Percentiles rank a stretch among this genome's conserved stretches.
phyloP scores from a whole-genome alignment of 2,888 invertebrate species.

The Rapana venosa region DNA sequence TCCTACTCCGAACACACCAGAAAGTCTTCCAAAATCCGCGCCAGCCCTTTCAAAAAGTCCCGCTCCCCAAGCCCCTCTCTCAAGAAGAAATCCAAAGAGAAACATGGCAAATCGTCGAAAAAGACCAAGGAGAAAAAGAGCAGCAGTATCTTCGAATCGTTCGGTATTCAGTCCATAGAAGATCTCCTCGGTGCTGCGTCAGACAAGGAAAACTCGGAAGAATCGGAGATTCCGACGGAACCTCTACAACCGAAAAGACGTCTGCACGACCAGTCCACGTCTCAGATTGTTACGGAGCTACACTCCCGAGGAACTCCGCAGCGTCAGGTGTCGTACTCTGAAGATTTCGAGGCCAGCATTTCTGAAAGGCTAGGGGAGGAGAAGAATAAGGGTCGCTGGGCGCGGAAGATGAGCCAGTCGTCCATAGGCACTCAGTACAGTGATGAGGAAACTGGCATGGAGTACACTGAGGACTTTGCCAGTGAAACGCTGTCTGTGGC shows the following conservation, averaged over 20 bases:
- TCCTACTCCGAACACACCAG: constrained; percentile 18
- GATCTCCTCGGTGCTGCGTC: constrained; percentile 64
- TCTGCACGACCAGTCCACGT: constrained; percentile 54
- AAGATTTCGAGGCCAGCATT: constrained; percentile 68
- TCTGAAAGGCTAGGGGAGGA: constrained; percentile 61
- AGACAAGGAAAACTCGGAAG: constrained; percentile 60
- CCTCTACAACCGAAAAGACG: constrained; percentile 46
- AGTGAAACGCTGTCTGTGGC: constrained; percentile 54
- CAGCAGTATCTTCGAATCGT: constrained; percentile 60
- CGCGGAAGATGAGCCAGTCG: constrained; percentile 54
- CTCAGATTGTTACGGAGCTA: constrained; percentile 60
- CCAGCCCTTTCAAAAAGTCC: constrained; percentile 33
- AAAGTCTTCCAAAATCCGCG: neutral
- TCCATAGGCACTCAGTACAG: constrained; percentile 60
- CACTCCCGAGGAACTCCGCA: constrained; percentile 43
- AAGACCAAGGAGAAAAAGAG: constrained; percentile 35
- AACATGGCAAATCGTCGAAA: constrained; percentile 14
- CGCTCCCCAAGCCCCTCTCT: constrained; percentile 27
- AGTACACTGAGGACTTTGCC: constrained; percentile 53
- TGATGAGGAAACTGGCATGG: constrained; percentile 56
- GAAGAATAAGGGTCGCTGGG: constrained; percentile 42
- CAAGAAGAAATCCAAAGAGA: constrained; percentile 36
- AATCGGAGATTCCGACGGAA: constrained; percentile 66
- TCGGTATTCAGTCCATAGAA: constrained; percentile 73
- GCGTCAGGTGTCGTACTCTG: constrained; percentile 60